phyloP scores from a whole-genome alignment of 1,140 invertebrate genomes.

The Papilio dardanus region DNA sequence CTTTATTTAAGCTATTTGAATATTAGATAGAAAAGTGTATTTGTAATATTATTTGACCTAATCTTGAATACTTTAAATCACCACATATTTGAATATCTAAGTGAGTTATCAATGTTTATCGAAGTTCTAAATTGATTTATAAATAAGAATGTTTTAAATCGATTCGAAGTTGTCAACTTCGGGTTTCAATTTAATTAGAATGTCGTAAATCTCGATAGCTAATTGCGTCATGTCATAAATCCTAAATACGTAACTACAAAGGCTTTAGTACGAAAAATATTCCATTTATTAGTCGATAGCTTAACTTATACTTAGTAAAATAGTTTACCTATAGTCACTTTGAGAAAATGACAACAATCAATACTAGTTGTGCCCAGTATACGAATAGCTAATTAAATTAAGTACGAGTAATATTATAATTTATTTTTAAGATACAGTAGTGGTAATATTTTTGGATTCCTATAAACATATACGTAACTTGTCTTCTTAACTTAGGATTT shows the following conservation, averaged over 20 bases:
- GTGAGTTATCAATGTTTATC: constrained; percentile 17
- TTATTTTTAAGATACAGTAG: constrained; percentile 81
- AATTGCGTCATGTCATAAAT: constrained; percentile 56
- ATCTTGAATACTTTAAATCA: constrained; percentile 27
- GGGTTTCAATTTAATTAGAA: constrained; percentile 5
- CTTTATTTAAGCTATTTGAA: neutral
- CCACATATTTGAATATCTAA: constrained; percentile 22
- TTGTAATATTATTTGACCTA: constrained; percentile 14
- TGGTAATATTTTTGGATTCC: constrained; percentile 82
- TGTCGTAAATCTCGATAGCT: constrained; percentile 16
- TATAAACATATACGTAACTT: constrained; percentile 82
- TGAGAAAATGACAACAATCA: constrained; percentile 77
- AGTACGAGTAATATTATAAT: constrained; percentile 78
- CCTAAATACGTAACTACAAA: constrained; percentile 79
- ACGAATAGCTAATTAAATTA: constrained; percentile 80
- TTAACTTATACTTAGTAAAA: constrained; percentile 80
- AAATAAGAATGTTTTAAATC: neutral
- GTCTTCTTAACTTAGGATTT: constrained; percentile 63
- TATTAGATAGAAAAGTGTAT: neutral
- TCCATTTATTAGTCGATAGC: constrained; percentile 81
- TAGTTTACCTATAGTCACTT: constrained; percentile 80
- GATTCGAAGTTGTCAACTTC: neutral
- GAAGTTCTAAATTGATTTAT: constrained; percentile 23
- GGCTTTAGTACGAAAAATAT: constrained; percentile 80
- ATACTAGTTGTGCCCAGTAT: constrained; percentile 82